A percentile compares a stretch with the other conserved stretches of the same genome.
These are phyloP conservation scores for Phocides pigmalion DNA, from an alignment of 1,140 invertebrate species.

Conservation along the genomic window DNA sequence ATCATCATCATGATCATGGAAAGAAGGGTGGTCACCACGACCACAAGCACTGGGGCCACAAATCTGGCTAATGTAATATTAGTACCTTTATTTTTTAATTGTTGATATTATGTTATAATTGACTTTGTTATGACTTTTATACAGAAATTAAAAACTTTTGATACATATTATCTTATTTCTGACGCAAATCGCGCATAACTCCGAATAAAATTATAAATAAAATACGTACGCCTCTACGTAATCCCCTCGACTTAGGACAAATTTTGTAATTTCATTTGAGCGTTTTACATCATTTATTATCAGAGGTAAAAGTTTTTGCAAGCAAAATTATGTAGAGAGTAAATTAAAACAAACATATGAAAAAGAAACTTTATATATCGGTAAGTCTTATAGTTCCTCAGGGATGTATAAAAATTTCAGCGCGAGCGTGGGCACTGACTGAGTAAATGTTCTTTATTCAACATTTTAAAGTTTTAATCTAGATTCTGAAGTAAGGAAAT, in stretches of 20 bases:
- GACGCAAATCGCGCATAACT: no score
- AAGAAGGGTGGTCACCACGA: constrained; percentile 85
- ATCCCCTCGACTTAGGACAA: no score
- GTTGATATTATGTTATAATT: constrained; percentile 47
- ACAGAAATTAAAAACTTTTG: not conserved
- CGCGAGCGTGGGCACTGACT: not conserved
- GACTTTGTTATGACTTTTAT: constrained; percentile 52
- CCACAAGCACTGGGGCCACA: constrained; percentile 83
- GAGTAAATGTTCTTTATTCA: constrained; percentile 19
- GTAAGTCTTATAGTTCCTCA: constrained; percentile 29
- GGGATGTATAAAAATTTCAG: constrained; percentile 31
- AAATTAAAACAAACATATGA: constrained; percentile 33
- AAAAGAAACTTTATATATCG: constrained; percentile 30
- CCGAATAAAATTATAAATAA: not conserved
- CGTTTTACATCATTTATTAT: constrained; percentile 18
- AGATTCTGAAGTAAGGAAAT: constrained; percentile 18
- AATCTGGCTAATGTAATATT: constrained; percentile 83
- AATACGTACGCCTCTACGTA: not conserved
- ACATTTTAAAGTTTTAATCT: constrained; percentile 30
- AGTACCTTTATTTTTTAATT: constrained; percentile 47
- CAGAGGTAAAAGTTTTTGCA: constrained; percentile 18
- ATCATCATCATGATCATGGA: constrained; percentile 85
- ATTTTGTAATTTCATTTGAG: constrained; percentile 16
- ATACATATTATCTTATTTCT: no score
- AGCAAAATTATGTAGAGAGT: constrained; percentile 16